These are phyloP conservation scores for Microcaecilia unicolor DNA, from an alignment of 2,797 vertebrate genomes.

Conservation along the genomic window DNA sequence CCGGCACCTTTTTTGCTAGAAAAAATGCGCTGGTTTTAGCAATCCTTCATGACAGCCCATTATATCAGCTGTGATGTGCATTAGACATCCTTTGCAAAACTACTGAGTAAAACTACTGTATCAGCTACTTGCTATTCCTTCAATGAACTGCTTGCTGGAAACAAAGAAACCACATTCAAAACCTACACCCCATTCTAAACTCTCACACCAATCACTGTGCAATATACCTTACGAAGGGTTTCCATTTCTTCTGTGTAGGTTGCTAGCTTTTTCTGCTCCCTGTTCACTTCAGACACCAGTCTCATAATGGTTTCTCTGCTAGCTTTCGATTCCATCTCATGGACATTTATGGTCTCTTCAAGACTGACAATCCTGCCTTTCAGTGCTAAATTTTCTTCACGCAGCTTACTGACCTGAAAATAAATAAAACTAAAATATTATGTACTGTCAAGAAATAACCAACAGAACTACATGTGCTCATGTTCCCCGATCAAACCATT, in stretches of 20 bases:
- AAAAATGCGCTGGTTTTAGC: too few species aligned
- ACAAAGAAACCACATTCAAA: neutral
- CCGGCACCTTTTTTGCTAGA: too few species aligned
- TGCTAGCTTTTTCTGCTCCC: slow-evolving; percentile 57
- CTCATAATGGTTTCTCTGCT: slow-evolving; percentile 75
- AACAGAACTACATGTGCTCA: too few species aligned
- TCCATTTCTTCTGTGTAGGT: slow-evolving; percentile 49
- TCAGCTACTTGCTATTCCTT: neutral
- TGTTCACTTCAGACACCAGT: slow-evolving; percentile 66
- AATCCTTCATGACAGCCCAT: too few species aligned
- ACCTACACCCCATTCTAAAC: neutral
- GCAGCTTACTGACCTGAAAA: slow-evolving; percentile 49
- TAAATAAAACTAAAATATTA: too few species aligned
- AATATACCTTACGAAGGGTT: slow-evolving; percentile 61
- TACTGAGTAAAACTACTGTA: too few species aligned
- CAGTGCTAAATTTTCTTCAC: slow-evolving; percentile 50
- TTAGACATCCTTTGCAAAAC: too few species aligned
- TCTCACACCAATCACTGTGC: neutral
- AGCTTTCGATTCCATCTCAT: slow-evolving; percentile 79
- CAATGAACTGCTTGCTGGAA: neutral
- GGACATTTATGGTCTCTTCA: slow-evolving; percentile 61
- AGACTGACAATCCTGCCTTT: slow-evolving; percentile 54
- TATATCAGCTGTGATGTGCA: too few species aligned
- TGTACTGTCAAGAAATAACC: too few species aligned
- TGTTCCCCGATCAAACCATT: too few species aligned